phyloP scores from a whole-genome alignment of 2,888 invertebrate genomes.

The Drosophila phalerata region DNA sequence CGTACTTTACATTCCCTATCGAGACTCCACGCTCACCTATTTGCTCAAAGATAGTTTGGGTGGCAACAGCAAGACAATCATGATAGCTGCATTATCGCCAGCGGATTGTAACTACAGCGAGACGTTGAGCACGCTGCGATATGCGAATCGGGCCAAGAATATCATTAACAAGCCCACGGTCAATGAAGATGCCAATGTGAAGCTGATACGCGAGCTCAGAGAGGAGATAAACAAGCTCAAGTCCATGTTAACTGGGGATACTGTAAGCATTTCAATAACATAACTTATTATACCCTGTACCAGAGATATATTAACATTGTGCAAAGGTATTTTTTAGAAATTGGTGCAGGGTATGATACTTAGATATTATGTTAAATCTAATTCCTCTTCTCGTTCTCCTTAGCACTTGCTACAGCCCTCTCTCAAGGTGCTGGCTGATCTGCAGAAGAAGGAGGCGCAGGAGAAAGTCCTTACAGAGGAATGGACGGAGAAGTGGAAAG shows the following conservation, averaged over 20 bases:
- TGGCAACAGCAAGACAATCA: slow-evolving; percentile 96
- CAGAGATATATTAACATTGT: no score
- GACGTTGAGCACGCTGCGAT: slow-evolving; percentile 93
- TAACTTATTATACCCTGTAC: no score
- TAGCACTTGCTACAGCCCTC: slow-evolving; percentile 88
- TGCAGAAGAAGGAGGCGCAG: slow-evolving; percentile 96
- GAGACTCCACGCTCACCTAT: slow-evolving; percentile 96
- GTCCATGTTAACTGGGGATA: slow-evolving; percentile 90
- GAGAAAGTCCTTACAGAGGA: slow-evolving; percentile 95
- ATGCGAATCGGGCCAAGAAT: slow-evolving; percentile 95
- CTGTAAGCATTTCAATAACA: slow-evolving; percentile 85
- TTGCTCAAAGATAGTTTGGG: slow-evolving; percentile 94
- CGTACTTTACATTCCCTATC: slow-evolving; percentile 92
- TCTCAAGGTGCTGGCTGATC: slow-evolving; percentile 91
- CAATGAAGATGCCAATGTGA: slow-evolving; percentile 95
- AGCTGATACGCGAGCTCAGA: slow-evolving; percentile 93
- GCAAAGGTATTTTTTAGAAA: no score
- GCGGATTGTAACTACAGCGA: slow-evolving; percentile 95
- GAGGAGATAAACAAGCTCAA: slow-evolving; percentile 94
- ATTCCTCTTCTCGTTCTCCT: not conserved
- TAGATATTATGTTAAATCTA: no score
- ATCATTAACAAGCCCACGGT: slow-evolving; percentile 96
- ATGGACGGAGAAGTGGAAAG: slow-evolving; percentile 97
- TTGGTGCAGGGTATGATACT: no score
- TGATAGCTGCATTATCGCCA: slow-evolving; percentile 94